These are phyloP conservation scores for Manis crassicaudata DNA, from an alignment of 2,797 vertebrate species.

Conservation along the genomic window DNA sequence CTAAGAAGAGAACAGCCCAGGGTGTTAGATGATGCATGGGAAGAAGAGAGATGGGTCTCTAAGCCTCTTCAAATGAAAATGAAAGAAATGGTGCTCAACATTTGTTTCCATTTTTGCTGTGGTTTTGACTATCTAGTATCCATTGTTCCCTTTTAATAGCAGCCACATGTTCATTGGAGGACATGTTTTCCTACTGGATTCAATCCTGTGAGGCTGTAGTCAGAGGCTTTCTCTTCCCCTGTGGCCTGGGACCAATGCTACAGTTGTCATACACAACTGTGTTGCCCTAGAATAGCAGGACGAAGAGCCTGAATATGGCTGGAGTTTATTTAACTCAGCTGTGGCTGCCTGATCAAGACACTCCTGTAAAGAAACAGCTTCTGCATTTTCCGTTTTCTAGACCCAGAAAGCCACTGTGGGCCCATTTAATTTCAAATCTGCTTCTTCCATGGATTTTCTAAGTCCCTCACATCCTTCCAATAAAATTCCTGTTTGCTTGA, in stretches of 20 bases:
- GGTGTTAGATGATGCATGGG: too few species aligned
- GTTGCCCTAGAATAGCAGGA: background rate
- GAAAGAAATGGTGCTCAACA: background rate
- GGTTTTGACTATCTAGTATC: background rate
- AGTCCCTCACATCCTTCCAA: constrained; percentile 17
- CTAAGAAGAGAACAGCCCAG: background rate
- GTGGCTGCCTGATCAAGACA: background rate
- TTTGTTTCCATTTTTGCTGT: background rate
- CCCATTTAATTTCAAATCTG: constrained; percentile 1
- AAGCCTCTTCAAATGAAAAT: background rate
- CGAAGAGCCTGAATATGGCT: background rate
- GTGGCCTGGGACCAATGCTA: background rate
- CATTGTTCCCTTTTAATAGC: constrained; percentile 1
- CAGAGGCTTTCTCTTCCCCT: background rate
- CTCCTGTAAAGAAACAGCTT: background rate
- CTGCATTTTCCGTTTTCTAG: background rate
- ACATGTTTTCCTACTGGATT: background rate
- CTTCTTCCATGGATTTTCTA: constrained; percentile 15
- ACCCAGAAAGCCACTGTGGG: background rate
- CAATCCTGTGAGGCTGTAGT: too few species aligned
- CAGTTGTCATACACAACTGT: too few species aligned
- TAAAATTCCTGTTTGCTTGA: constrained; percentile 52
- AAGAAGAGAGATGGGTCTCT: background rate
- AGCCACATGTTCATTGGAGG: background rate
- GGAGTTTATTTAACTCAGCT: background rate